phyloP scores from a whole-genome alignment of 2,888 invertebrate genomes.

The Allygus modestus region DNA sequence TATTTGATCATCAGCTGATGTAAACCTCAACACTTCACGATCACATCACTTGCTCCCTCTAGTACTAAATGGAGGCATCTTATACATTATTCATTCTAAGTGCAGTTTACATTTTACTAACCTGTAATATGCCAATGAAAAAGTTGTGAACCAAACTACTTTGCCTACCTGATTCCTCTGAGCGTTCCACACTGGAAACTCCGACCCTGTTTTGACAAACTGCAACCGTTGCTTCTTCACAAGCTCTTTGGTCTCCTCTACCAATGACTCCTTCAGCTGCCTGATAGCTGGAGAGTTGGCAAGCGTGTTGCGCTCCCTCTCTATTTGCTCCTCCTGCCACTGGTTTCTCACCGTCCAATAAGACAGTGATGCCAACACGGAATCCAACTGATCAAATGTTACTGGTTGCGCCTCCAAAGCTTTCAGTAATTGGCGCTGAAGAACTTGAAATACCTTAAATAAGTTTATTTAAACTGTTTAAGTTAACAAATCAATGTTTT shows the following conservation, averaged over 20 bases:
- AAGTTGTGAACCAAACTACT: no score
- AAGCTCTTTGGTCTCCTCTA: conserved; percentile 33
- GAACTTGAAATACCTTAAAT: conserved; percentile 56
- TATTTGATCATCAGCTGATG: no score
- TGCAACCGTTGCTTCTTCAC: conserved; percentile 60
- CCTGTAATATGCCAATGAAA: no score
- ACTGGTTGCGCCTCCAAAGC: conserved; percentile 43
- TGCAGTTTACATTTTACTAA: no score
- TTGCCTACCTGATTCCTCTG: conserved; percentile 58
- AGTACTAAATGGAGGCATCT: no score
- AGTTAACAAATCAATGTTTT: no score
- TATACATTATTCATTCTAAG: no score
- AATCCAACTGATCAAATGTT: conserved; percentile 28
- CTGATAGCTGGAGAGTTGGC: conserved; percentile 49
- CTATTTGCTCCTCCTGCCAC: conserved; percentile 56
- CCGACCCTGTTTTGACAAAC: conserved; percentile 52
- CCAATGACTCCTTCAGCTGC: conserved; percentile 52
- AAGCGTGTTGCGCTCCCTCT: conserved; percentile 44
- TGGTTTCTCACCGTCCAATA: conserved; percentile 57
- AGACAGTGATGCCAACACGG: conserved; percentile 14
- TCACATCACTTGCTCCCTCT: no score
- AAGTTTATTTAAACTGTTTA: not conserved
- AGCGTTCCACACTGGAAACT: conserved; percentile 59
- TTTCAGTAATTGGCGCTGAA: conserved; percentile 50
- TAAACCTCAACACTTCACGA: no score